These are phyloP conservation scores for Caretta caretta DNA, from an alignment of 2,113 vertebrate species.

Conservation along the genomic window DNA sequence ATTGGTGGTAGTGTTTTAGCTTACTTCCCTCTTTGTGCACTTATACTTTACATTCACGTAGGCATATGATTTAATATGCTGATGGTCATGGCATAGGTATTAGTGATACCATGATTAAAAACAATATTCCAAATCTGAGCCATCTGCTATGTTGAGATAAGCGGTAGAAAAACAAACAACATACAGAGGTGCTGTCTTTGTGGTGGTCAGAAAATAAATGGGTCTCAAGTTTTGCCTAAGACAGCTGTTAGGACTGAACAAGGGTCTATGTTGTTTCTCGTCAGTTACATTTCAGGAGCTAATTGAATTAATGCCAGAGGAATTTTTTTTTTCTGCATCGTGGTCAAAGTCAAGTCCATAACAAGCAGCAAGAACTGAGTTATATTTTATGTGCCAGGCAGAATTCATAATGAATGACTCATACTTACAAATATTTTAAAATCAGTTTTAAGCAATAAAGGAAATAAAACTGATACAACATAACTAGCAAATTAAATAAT, in stretches of 20 bases:
- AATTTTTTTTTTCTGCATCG: not conserved
- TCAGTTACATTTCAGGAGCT: slow-evolving; percentile 24
- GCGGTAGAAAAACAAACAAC: slow-evolving; percentile 33
- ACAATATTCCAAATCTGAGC: not conserved
- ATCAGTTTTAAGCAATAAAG: not conserved
- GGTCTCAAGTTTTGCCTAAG: not conserved
- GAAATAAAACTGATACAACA: not conserved
- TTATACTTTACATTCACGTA: not conserved
- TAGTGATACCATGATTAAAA: not conserved
- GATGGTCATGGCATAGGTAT: not conserved
- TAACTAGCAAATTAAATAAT: slow-evolving; percentile 34
- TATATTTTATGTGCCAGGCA: not conserved
- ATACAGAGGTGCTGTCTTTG: not conserved
- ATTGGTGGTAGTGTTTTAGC: slow-evolving; percentile 33
- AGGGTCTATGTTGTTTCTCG: not conserved
- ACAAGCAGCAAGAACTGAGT: not conserved
- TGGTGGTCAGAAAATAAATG: not conserved
- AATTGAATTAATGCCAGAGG: slow-evolving; percentile 8
- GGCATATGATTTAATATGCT: not conserved
- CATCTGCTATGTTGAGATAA: slow-evolving; percentile 41
- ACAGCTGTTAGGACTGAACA: not conserved
- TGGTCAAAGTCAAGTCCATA: not conserved
- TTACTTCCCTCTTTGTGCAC: slow-evolving; percentile 44
- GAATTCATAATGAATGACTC: slow-evolving; percentile 34
- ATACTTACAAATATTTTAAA: slow-evolving; percentile 9